phyloP scores from a whole-genome alignment of 2,113 vertebrate genomes.

The Dipodomys stephensi region DNA sequence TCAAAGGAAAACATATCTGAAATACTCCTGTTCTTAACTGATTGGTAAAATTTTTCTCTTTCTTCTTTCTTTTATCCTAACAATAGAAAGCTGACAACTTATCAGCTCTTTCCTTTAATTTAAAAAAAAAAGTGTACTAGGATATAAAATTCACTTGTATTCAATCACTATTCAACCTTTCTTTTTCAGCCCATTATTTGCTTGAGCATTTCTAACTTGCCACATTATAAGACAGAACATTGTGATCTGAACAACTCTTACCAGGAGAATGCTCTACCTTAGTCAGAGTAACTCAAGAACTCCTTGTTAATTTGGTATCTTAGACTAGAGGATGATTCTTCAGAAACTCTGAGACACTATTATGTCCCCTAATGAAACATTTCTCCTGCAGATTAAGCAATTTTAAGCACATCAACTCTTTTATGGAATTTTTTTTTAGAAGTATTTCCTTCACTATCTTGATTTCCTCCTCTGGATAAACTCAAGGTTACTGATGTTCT shows the following conservation, averaged over 20 bases:
- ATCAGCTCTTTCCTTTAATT: not conserved
- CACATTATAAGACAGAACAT: not conserved
- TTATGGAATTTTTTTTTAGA: not conserved
- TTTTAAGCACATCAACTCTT: slow-evolving; percentile 27
- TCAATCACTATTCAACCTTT: not conserved
- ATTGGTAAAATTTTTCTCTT: not conserved
- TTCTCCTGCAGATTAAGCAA: slow-evolving; percentile 15
- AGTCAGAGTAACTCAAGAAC: not conserved
- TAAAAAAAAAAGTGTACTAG: slow-evolving; percentile 62
- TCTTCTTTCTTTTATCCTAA: not conserved
- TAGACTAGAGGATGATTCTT: not conserved
- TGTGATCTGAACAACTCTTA: not conserved
- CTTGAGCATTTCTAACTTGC: not conserved
- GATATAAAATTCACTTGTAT: slow-evolving; percentile 6
- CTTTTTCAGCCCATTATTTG: not conserved
- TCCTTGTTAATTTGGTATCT: not conserved
- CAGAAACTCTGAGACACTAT: not conserved
- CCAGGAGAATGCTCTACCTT: not conserved
- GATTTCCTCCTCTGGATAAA: not conserved
- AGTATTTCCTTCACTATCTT: not conserved
- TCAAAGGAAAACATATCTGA: not conserved
- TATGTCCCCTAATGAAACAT: not conserved
- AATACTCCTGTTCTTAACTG: not conserved
- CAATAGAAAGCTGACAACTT: slow-evolving; percentile 1
- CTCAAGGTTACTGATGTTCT: not conserved